A percentile compares a stretch with the other conserved stretches of the same genome.
Conservation (phyloP, 2,113 vertebrate genomes). For the Bufo gargarizans region DNA sequence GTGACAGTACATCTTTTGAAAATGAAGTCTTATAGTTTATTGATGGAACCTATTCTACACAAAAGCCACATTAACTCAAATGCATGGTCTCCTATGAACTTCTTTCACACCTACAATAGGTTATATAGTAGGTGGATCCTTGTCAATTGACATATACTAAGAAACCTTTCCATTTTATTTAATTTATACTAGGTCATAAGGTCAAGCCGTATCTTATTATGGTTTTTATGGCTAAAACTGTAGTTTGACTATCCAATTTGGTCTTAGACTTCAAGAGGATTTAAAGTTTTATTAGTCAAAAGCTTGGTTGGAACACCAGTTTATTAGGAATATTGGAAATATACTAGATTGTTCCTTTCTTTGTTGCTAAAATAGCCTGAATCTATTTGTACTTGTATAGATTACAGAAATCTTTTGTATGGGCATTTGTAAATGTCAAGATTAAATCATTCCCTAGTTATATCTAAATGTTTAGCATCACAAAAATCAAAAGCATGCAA, state of each 20-base stretch:
- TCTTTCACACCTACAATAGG: slow-evolving; percentile 3
- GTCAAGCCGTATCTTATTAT: slow-evolving; percentile 19
- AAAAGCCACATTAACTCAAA: neutral
- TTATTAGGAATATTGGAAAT: too few relatives aligned
- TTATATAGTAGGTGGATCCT: neutral
- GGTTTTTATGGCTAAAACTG: neutral
- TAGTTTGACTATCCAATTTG: neutral
- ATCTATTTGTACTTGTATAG: neutral
- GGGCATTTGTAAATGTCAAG: too few relatives aligned
- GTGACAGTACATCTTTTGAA: neutral
- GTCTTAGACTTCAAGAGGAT: neutral
- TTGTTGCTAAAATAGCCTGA: neutral
- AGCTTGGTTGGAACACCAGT: neutral
- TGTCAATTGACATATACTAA: neutral
- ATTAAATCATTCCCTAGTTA: too few relatives aligned
- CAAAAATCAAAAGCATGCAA: too few relatives aligned
- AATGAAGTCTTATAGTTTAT: slow-evolving; percentile 14
- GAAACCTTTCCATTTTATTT: neutral
- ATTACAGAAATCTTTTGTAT: too few relatives aligned
- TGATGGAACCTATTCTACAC: neutral
- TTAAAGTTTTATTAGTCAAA: neutral
- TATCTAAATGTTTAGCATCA: too few relatives aligned
- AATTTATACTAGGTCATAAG: slow-evolving; percentile 15
- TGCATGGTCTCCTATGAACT: neutral
- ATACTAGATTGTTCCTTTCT: too few relatives aligned